Conservation (phyloP, 1,140 invertebrate species). For the Potamilus streckersoni region DNA sequence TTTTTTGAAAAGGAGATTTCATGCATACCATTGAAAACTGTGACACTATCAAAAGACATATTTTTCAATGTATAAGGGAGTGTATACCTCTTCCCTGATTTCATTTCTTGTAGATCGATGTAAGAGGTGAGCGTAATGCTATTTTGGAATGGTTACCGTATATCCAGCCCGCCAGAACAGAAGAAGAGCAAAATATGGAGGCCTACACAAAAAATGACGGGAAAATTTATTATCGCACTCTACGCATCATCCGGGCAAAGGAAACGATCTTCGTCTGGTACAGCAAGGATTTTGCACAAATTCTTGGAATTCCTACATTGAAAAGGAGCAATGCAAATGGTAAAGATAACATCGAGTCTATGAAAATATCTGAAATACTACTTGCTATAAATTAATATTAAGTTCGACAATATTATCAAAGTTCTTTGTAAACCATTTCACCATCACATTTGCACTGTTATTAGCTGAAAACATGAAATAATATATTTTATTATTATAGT, state of each 20-base stretch:
- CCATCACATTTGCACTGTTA: too few species aligned
- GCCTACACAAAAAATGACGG: slow-evolving; percentile 62
- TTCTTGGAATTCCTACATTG: slow-evolving; percentile 62
- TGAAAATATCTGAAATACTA: too few species aligned
- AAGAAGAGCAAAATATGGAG: slow-evolving; percentile 69
- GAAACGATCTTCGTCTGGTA: slow-evolving; percentile 69
- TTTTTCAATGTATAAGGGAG: background rate
- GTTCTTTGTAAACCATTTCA: too few species aligned
- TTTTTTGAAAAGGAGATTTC: background rate
- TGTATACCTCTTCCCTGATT: background rate
- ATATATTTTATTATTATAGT: too few species aligned
- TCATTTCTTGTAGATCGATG: slow-evolving; percentile 44
- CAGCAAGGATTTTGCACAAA: slow-evolving; percentile 64
- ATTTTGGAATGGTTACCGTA: slow-evolving; percentile 62
- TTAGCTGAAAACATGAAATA: too few species aligned
- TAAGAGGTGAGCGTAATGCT: slow-evolving; percentile 35
- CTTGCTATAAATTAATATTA: too few species aligned
- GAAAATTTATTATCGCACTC: slow-evolving; percentile 64
- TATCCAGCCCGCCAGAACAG: slow-evolving; percentile 61
- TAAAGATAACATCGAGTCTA: background rate
- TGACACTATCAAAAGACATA: background rate
- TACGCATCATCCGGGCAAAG: slow-evolving; percentile 56
- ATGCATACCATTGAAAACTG: background rate
- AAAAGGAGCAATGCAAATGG: slow-evolving; percentile 35
- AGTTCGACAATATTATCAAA: too few species aligned